A percentile compares a stretch with the other conserved stretches of the same genome.
Conservation (phyloP, 2,888 invertebrate species). For the Troides aeacus region DNA sequence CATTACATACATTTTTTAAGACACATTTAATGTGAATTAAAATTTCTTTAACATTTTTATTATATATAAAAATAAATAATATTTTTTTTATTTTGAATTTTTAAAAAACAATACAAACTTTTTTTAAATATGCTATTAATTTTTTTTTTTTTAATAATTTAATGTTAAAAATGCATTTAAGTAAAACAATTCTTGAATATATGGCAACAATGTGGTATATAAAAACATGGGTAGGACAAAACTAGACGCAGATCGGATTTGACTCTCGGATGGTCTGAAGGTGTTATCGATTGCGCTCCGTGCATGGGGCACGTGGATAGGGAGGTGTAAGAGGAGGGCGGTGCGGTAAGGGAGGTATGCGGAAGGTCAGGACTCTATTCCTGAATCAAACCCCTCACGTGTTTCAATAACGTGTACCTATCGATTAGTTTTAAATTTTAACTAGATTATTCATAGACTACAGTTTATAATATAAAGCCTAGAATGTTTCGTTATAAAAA, state of each 20-base stretch:
- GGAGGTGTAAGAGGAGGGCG: conserved; percentile 44
- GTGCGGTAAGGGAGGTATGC: conserved; percentile 43
- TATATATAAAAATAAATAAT: neutral
- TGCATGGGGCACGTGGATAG: conserved; percentile 41
- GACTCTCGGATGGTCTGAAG: conserved; percentile 44
- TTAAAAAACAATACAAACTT: no score
- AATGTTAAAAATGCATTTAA: no score
- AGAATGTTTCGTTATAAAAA: neutral
- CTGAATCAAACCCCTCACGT: conserved; percentile 36
- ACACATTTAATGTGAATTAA: neutral
- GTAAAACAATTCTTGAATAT: no score
- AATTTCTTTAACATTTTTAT: neutral
- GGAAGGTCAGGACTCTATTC: conserved; percentile 61
- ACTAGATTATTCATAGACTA: neutral
- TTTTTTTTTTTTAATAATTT: no score
- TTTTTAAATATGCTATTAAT: no score
- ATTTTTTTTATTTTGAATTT: no score
- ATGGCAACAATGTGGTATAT: neutral
- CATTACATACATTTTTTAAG: neutral
- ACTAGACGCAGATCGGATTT: conserved; percentile 36
- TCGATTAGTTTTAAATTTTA: conserved; percentile 31
- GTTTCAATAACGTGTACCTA: conserved; percentile 35
- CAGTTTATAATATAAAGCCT: neutral
- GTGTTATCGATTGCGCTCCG: conserved; percentile 62
- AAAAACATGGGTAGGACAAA: neutral